phyloP scores from a whole-genome alignment of 2,888 invertebrate genomes.

The Caenorhabditis virilis region DNA sequence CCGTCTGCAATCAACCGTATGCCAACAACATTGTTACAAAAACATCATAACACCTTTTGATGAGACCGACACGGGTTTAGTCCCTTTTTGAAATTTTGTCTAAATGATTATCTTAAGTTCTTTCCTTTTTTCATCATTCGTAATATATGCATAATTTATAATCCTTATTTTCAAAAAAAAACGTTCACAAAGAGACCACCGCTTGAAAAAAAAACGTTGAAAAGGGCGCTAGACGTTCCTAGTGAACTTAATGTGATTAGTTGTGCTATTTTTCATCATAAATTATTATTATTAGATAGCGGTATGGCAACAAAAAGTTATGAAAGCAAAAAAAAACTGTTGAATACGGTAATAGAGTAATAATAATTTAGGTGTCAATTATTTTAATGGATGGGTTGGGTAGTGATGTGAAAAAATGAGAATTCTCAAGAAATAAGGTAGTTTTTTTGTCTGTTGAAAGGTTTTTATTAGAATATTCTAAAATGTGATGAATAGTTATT shows the following conservation, averaged over 20 bases:
- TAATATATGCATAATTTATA: no score
- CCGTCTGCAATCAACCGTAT: slow-evolving; percentile 37
- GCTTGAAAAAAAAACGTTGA: slow-evolving; percentile 2
- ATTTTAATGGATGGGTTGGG: background rate
- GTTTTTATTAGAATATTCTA: no score
- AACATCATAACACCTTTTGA: no score
- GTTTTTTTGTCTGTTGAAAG: no score
- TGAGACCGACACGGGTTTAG: no score
- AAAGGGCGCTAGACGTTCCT: background rate
- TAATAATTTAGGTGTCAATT: background rate
- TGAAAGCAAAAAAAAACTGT: background rate
- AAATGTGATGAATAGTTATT: no score
- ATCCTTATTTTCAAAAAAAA: no score
- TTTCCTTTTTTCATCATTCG: no score
- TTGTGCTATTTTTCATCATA: background rate
- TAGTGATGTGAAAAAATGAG: no score
- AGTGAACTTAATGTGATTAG: background rate
- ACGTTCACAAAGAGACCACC: background rate
- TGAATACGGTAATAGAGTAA: background rate
- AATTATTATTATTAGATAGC: background rate
- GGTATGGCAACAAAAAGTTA: background rate
- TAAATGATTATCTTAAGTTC: no score
- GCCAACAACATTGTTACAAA: slow-evolving; percentile 12
- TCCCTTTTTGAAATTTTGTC: no score
- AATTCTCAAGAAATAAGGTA: no score